These are phyloP conservation scores for Oligia latruncula DNA, from an alignment of 2,888 invertebrate species.

Conservation along the genomic window DNA sequence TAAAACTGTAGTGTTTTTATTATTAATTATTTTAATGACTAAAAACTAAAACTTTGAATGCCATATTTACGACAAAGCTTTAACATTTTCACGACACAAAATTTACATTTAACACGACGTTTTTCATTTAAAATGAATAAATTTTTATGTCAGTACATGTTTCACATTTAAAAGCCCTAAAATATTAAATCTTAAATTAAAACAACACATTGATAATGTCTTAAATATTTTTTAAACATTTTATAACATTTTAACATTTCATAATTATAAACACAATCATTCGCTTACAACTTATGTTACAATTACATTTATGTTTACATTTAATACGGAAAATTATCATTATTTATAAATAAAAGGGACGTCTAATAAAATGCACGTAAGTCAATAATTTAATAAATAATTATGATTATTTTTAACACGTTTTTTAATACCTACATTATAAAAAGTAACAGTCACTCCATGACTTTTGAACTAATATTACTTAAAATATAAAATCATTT, in stretches of 20 bases:
- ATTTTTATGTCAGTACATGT: conserved; percentile 59
- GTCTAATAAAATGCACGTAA: conserved; percentile 58
- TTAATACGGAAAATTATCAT: conserved; percentile 51
- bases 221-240: conserved; percentile 63
- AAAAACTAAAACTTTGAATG: conserved; percentile 33
- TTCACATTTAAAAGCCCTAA: conserved; percentile 63
- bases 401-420: conserved; percentile 10
- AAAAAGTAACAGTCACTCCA: conserved; percentile 8
- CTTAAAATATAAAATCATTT: conserved; percentile 18
- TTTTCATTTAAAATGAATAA: conserved; percentile 64
- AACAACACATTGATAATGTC: conserved; percentile 68
- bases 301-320: conserved; percentile 59
- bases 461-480: conserved; percentile 30
- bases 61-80: conserved; percentile 55
- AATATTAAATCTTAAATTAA: conserved; percentile 57
- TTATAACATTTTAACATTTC: conserved; percentile 61
- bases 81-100: conserved; percentile 60
- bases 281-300: conserved; percentile 50
- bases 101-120: conserved; percentile 58
- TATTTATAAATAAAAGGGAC: conserved; percentile 46
- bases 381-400: conserved; percentile 42
- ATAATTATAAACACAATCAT: conserved; percentile 57
- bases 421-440: conserved; percentile 20
- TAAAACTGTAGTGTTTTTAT: conserved; percentile 26
- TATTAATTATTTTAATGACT: conserved; percentile 1